Base-by-base conservation (phyloP, 1,140 invertebrate species). In the Habropoda laboriosa region DNA sequence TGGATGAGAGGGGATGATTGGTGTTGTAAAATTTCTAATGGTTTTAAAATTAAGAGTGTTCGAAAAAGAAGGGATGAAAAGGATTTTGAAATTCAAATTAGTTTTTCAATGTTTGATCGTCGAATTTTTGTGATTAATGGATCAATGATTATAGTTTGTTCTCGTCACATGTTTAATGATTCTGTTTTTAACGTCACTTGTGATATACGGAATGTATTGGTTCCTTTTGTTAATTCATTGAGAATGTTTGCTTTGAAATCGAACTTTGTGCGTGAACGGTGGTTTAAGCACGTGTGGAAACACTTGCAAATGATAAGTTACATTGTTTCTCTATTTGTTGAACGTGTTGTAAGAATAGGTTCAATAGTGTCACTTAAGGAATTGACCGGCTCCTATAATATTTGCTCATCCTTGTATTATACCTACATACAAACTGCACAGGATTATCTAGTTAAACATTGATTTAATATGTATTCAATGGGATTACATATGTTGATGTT, bases 231-330 rank as follows among this genome's bases (percentile, higher is more conserved):
- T 58, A 32, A 35, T 58, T 49, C 47, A 49, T 49, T 6, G 47
- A 18, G 18, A 12, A 12, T 13, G 42, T 45, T 57, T 24, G 16
- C 30, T 32, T 16, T 27, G 18, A 55, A 55, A 55, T 55, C 30
- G 53, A 55, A 16, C 24, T 12, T 30, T 5, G 53, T 55, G 30
- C 53, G 53, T 18, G 27, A 57, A 30, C 16, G 27, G 2, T 57
- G 16, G 30, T 58, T 35, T 58, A 58, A 32, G 30, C 27, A 58
- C 57, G n/a, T n/a, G n/a, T n/a, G n/a, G n/a, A 35, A 58, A 58
- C 57, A 21, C 32, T 58, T 24, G 57, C 57, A 35, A 35, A 58
- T 58, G 35, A 58, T 30, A 58, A 35, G 57, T 58, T 58, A 58
- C 57, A 58, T 30, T n/a, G 18, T 58, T 35, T 58, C 21, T 8